These are phyloP conservation scores for Macrophya annulata DNA, from an alignment of 2,888 invertebrate species.

Conservation along the genomic window DNA sequence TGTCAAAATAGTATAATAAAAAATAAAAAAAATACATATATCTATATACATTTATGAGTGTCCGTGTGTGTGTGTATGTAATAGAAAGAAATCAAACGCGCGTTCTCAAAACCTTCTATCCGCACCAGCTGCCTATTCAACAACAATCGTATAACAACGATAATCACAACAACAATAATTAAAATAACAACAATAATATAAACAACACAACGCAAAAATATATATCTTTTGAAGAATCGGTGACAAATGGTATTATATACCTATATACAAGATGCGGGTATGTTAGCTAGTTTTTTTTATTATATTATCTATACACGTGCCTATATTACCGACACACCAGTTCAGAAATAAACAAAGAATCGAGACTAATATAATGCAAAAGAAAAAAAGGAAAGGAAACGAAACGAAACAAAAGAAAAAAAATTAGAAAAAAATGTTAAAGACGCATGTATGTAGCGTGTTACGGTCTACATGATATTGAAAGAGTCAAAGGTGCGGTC, in stretches of 20 bases:
- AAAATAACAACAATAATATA: background rate
- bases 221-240: constrained; percentile 10
- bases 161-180: background rate
- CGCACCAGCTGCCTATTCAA: no score
- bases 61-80: no score
- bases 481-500: constrained; percentile 44
- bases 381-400: background rate
- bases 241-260: background rate
- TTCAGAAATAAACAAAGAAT: constrained; percentile 8
- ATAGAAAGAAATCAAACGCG: no score
- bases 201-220: constrained; percentile 5
- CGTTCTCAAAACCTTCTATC: no score
- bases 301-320: background rate
- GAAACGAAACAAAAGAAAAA: background rate
- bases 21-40: background rate
- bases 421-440: background rate
- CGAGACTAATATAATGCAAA: background rate
- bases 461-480: background rate
- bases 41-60: background rate
- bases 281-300: background rate
- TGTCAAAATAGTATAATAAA: constrained; percentile 8
- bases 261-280: constrained; percentile 1
- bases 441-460: background rate
- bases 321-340: constrained; percentile 9
- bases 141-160: background rate